Conservation (phyloP, 2,113 vertebrate genomes). For the Martes martes region DNA sequence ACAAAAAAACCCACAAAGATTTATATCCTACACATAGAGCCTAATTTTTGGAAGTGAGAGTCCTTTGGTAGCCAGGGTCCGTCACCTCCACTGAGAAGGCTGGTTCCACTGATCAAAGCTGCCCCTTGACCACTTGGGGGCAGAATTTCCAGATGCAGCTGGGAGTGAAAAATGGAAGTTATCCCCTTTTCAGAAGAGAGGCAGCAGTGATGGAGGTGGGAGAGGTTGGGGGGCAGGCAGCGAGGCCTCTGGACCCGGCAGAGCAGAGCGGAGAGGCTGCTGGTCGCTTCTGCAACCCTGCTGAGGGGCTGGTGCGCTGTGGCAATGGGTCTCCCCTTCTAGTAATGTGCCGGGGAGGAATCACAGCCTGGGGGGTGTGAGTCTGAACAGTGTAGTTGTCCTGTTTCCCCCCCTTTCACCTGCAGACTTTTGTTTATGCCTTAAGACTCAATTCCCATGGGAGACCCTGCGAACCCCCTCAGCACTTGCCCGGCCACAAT, state of each 20-base stretch:
- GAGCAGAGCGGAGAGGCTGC: not conserved
- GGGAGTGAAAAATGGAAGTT: not conserved
- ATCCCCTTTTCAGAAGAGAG: not conserved
- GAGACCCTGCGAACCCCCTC: not conserved
- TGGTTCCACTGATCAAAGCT: no score
- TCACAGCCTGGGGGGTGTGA: not conserved
- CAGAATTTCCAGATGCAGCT: not conserved
- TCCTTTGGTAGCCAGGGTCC: not conserved
- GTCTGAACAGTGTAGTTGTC: fast-evolving
- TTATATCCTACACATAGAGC: not conserved
- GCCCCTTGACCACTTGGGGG: no score
- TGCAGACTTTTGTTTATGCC: not conserved
- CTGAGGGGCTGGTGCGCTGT: not conserved
- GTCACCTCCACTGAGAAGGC: fast-evolving
- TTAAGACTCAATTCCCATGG: not conserved
- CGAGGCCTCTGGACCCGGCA: not conserved
- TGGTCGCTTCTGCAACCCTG: not conserved
- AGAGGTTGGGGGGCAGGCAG: not conserved
- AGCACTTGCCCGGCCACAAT: not conserved
- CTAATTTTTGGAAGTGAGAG: not conserved
- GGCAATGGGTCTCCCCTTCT: not conserved
- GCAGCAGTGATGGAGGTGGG: not conserved
- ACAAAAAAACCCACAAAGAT: not conserved
- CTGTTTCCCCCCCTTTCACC: not conserved
- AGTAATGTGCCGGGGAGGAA: not conserved